Conservation (phyloP, 2,797 vertebrate genomes). For the Acomys russatus region DNA sequence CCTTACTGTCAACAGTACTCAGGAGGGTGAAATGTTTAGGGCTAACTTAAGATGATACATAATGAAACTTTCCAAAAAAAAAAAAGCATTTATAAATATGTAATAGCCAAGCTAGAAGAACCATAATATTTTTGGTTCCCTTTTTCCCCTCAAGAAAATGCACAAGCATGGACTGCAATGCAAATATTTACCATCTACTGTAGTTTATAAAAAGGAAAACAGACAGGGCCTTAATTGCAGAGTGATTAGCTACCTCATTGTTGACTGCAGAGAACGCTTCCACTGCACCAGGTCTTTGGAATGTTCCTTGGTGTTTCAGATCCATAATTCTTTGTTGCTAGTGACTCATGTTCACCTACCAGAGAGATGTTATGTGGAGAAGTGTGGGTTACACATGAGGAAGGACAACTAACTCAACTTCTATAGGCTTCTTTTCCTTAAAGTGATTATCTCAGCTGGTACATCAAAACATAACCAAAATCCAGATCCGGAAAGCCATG, state of each 20-base stretch:
- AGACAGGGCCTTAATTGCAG: slow-evolving; percentile 62
- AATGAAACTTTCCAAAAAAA: neutral
- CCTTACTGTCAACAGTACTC: neutral
- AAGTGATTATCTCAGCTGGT: slow-evolving; percentile 73
- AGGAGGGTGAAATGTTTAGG: neutral
- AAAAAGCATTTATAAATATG: neutral
- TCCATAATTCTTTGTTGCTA: neutral
- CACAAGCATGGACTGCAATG: slow-evolving; percentile 47
- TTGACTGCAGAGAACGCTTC: slow-evolving; percentile 63
- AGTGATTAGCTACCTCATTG: slow-evolving; percentile 54
- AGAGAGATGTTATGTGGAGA: slow-evolving; percentile 51
- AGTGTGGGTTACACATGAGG: neutral
- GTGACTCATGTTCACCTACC: slow-evolving; percentile 39
- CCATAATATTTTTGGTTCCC: slow-evolving; percentile 17
- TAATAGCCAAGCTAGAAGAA: slow-evolving; percentile 13
- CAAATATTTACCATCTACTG: slow-evolving; percentile 55
- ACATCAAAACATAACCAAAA: slow-evolving; percentile 70
- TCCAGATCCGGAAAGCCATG: slow-evolving; percentile 65
- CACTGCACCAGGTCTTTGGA: neutral
- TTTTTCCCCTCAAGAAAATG: slow-evolving; percentile 66
- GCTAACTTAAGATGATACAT: neutral
- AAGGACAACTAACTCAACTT: slow-evolving; percentile 64
- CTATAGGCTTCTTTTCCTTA: slow-evolving; percentile 52
- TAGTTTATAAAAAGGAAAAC: slow-evolving; percentile 62
- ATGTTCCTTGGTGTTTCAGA: slow-evolving; percentile 51